These are phyloP conservation scores for Bombus confusus DNA, from an alignment of 1,140 invertebrate species.

Conservation along the genomic window DNA sequence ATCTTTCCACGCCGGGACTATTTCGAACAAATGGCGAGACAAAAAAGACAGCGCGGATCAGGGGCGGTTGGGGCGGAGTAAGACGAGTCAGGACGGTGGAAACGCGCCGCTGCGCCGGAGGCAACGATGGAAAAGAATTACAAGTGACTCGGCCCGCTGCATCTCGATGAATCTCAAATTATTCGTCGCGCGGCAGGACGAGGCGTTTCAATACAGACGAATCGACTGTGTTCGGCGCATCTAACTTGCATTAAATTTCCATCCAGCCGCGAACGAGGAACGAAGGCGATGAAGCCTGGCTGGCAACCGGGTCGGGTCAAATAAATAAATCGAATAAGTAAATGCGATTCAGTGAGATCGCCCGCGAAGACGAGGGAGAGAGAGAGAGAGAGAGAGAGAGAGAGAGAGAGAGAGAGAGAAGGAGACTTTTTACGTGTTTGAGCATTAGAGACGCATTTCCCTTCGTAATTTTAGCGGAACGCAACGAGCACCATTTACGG, in stretches of 20 bases:
- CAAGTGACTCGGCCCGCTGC: conserved; percentile 79
- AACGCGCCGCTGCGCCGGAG: conserved; percentile 44
- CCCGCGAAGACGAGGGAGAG: neutral
- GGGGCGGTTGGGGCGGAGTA: conserved; percentile 45
- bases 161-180: conserved; percentile 81
- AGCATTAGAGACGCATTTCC: neutral
- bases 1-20: conserved; percentile 58
- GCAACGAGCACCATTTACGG: conserved; percentile 21
- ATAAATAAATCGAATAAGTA: conserved; percentile 36
- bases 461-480: conserved; percentile 8
- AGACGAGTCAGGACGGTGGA: conserved; percentile 31
- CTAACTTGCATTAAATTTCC: conserved; percentile 43
- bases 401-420: neutral
- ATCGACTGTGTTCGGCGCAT: conserved; percentile 20
- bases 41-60: conserved; percentile 67
- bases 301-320: conserved; percentile 3
- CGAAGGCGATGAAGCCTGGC: neutral
- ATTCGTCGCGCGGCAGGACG: conserved; percentile 69
- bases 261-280: neutral
- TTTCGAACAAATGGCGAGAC: conserved; percentile 75
- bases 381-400: neutral
- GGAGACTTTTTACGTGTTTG: neutral
- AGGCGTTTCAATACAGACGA: conserved; percentile 39
- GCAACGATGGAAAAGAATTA: conserved; percentile 79
- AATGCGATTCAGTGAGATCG: conserved; percentile 20